Evolutionary conservation across 2,113 vertebrate genomes (phyloP).

Genomic region (Python bivittatus): DNA sequence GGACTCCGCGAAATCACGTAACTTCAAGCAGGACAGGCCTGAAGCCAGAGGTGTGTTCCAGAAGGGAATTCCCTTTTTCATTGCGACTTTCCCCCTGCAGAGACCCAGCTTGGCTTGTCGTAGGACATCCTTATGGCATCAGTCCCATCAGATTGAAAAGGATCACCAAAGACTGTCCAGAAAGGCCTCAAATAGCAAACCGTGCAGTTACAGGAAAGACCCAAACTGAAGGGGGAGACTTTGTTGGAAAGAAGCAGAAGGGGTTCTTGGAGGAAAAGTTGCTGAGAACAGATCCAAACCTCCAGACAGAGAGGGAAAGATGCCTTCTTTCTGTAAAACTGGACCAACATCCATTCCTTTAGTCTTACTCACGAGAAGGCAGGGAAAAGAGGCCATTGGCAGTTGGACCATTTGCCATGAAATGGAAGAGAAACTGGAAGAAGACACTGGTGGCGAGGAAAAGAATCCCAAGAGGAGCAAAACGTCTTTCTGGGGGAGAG

Average conservation of each 20-base stretch:
- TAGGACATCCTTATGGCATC: no score
- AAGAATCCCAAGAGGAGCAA: not conserved
- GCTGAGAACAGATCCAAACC: not conserved
- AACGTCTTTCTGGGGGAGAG: not conserved
- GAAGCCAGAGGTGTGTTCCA: not conserved
- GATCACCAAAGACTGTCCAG: not conserved
- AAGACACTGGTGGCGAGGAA: not conserved
- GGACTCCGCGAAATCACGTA: not conserved
- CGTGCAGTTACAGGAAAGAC: not conserved
- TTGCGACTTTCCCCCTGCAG: not conserved
- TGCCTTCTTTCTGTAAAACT: not conserved
- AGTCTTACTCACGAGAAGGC: not conserved
- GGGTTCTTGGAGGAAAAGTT: not conserved
- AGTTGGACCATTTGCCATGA: not conserved
- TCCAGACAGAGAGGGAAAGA: not conserved
- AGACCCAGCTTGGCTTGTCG: no score
- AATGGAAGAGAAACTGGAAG: not conserved
- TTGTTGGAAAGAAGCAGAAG: not conserved
- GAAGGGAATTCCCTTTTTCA: not conserved
- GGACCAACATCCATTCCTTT: not conserved
- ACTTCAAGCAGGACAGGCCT: not conserved
- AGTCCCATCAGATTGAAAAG: not conserved
- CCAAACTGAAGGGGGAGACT: not conserved
- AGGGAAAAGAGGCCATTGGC: fast-evolving
- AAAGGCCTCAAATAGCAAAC: no score